Evolutionary conservation across 2,888 invertebrate genomes (phyloP).

Genomic region (Sipha maydis): DNA sequence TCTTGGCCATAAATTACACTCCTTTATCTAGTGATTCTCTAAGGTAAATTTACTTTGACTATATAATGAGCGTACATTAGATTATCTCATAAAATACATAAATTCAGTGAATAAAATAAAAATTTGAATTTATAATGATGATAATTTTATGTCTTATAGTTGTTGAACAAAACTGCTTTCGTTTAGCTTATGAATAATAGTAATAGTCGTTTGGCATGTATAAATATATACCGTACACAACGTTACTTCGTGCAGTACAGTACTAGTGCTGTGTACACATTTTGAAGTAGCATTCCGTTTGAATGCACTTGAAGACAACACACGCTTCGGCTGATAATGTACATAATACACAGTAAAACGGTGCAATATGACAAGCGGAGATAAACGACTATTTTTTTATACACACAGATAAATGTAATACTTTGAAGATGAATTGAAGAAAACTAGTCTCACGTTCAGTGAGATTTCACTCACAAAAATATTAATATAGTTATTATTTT

Average conservation of each 20-base stretch:
- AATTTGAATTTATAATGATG: background rate
- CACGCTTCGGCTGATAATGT: background rate
- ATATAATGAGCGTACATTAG: background rate
- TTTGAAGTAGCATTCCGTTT: background rate
- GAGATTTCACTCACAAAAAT: background rate
- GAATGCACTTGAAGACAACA: background rate
- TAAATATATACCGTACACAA: background rate
- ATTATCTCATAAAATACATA: background rate
- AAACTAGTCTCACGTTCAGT: background rate
- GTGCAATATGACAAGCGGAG: background rate
- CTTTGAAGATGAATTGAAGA: background rate
- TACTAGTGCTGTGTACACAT: background rate
- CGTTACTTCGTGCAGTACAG: background rate
- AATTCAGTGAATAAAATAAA: background rate
- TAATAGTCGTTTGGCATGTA: background rate
- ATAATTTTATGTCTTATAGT: background rate
- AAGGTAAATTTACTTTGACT: background rate
- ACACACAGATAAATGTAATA: background rate
- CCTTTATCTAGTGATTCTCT: background rate
- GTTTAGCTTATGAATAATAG: background rate
- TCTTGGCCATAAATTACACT: background rate
- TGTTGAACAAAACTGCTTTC: background rate
- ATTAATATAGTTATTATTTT: background rate
- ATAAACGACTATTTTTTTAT: background rate
- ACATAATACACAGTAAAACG: background rate